Percentiles rank a stretch among this genome's conserved stretches.
These are phyloP conservation scores for Hippasteria phrygiana DNA, from an alignment of 53 echinoderm and acorn worm genomes.

Conservation along the genomic window DNA sequence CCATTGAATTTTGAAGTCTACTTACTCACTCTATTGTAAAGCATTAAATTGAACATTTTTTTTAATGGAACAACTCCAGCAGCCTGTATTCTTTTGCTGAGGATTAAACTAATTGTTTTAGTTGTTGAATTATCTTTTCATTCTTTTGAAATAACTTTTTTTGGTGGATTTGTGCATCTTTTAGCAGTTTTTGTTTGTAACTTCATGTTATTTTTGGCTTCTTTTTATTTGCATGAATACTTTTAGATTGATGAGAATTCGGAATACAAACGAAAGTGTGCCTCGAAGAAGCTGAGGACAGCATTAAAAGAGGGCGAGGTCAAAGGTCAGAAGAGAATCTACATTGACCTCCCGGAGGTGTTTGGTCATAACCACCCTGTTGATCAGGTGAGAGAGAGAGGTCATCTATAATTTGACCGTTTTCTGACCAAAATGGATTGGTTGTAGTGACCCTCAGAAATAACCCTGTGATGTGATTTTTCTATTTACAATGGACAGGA, in stretches of 20 bases:
- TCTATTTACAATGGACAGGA: too few relatives aligned
- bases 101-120: too few relatives aligned
- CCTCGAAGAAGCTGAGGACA: conserved; percentile 38
- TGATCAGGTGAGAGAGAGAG: conserved; percentile 26
- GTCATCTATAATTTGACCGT: not conserved
- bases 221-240: not conserved
- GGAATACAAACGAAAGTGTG: not conserved
- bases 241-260: conserved; percentile 40
- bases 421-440: not conserved
- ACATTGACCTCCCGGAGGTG: conserved; percentile 44
- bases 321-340: conserved; percentile 40
- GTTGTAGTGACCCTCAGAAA: not conserved
- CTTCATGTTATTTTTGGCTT: too few relatives aligned
- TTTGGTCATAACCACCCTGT: conserved; percentile 43
- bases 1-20: too few relatives aligned
- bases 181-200: not conserved
- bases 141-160: too few relatives aligned
- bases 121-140: too few relatives aligned
- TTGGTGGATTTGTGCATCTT: not conserved
- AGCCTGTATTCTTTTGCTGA: too few relatives aligned
- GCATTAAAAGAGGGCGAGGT: conserved; percentile 23
- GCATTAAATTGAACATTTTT: too few relatives aligned
- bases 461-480: too few relatives aligned
- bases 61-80: too few relatives aligned
- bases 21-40: too few relatives aligned